Base-by-base conservation (phyloP, 2,797 vertebrate genomes). In the Platyrinchus mystaceus region DNA sequence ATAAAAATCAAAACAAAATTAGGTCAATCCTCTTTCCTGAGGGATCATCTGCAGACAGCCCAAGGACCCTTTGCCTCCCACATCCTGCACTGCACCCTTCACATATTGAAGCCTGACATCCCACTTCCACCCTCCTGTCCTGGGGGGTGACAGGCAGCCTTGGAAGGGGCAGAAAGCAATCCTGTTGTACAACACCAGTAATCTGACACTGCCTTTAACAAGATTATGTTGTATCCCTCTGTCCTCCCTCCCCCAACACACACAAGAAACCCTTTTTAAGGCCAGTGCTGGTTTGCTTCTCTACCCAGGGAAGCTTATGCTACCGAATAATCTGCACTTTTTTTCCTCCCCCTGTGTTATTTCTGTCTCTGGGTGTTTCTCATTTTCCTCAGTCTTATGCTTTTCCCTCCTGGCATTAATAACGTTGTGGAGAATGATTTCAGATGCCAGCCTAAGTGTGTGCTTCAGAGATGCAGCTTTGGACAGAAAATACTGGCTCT, bases 1-100 rank as follows among this genome's bases (percentile, higher is more conserved):
- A 95, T 67, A 93, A 93, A 93, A 97, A 95, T 64, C 85, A 88
- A 91, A 94, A 90, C 80, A 93, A 95, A 96, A 95, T 96, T 84
- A 95, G 96, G 95, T 95, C 94, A 97, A 71, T 92, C 81, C 53
- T 92, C 86, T 85, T 93, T 90, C 92, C 85, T 5, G 30, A 91
- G 74, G 89, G 87, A 90, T 94, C 59, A 43, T 84, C 62, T 34
- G 63, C 91, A 96, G 76, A 67, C 55, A 93, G 39, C 34, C 36
- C 67, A 82, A 84, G 74, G 79, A 82, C 52, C 85, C 63, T 73
- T 55, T 44, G 27, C 49, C 94, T 59, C 82, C 73, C 55, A 20
- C 28, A 89, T 41, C 36, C 66, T 18, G 3, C 50, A 22, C n/a
- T 59, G 46, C 36, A 44, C 44, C 41, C 19, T 73, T 55, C 47